Conservation (phyloP, 2,888 invertebrate species). For the Hypercompe scribonia region DNA sequence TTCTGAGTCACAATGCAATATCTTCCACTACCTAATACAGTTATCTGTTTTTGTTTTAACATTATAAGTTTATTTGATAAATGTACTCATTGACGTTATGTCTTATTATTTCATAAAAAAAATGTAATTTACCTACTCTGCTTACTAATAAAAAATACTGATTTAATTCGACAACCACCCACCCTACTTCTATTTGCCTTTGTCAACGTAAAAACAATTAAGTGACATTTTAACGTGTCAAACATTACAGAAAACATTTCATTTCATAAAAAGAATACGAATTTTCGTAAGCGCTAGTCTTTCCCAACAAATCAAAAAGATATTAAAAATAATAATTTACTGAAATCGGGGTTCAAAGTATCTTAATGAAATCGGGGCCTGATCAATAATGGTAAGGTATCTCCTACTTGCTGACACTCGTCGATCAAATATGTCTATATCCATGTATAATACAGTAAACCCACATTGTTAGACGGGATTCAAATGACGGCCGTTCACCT, state of each 20-base stretch:
- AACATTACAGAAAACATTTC: background rate
- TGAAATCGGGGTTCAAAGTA: slow-evolving; percentile 9
- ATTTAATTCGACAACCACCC: slow-evolving; percentile 1
- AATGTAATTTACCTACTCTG: no score
- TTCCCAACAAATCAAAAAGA: background rate
- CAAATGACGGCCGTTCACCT: slow-evolving; percentile 43
- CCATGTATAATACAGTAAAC: background rate
- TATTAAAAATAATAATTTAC: background rate
- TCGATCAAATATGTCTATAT: slow-evolving; percentile 4
- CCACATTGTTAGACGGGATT: slow-evolving; percentile 31
- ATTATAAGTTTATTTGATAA: background rate
- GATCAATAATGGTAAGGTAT: slow-evolving; percentile 4
- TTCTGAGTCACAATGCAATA: no score
- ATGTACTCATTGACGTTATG: background rate
- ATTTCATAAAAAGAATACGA: background rate
- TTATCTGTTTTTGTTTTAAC: background rate
- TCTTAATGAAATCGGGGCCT: slow-evolving; percentile 7
- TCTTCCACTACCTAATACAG: no score
- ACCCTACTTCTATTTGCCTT: background rate
- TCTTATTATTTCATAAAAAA: background rate
- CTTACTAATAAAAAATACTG: background rate
- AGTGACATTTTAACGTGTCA: background rate
- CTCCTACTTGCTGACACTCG: slow-evolving; percentile 3
- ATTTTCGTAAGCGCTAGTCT: background rate
- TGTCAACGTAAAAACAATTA: background rate